phyloP scores from a whole-genome alignment of 2,888 invertebrate genomes.

The Blastobasis lacticolella region DNA sequence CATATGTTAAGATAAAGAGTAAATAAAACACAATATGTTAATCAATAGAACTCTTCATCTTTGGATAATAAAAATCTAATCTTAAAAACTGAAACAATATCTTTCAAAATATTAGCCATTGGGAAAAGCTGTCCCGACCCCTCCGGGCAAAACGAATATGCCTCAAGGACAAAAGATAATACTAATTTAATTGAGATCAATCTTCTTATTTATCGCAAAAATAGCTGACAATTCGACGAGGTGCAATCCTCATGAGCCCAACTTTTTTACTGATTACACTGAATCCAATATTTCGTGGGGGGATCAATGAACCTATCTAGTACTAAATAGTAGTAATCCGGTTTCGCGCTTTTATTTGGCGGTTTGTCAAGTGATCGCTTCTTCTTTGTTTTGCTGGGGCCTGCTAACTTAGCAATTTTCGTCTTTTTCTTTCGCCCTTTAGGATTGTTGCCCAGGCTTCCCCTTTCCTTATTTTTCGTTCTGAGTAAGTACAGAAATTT shows the following conservation, averaged over 20 bases:
- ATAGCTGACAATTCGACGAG: neutral
- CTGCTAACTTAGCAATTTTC: neutral
- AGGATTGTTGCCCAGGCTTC: neutral
- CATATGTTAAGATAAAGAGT: neutral
- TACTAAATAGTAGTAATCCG: neutral
- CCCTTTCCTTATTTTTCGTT: neutral
- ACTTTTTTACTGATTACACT: neutral
- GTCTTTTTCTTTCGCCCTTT: neutral
- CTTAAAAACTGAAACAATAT: neutral
- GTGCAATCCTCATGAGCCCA: neutral
- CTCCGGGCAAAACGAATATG: too few relatives aligned
- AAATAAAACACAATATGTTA: neutral
- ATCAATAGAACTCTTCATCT: neutral
- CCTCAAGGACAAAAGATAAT: too few relatives aligned
- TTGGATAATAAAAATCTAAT: neutral
- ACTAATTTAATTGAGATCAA: too few relatives aligned
- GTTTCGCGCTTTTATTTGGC: neutral
- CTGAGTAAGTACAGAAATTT: too few relatives aligned
- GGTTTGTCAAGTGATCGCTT: neutral
- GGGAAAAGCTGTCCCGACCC: too few relatives aligned
- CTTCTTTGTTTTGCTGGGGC: neutral
- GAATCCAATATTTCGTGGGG: neutral
- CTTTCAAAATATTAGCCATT: too few relatives aligned
- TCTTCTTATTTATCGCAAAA: neutral
- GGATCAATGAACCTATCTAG: too few relatives aligned